phyloP scores from a whole-genome alignment of 1,140 invertebrate species.

The Dreissena rostriformis region DNA sequence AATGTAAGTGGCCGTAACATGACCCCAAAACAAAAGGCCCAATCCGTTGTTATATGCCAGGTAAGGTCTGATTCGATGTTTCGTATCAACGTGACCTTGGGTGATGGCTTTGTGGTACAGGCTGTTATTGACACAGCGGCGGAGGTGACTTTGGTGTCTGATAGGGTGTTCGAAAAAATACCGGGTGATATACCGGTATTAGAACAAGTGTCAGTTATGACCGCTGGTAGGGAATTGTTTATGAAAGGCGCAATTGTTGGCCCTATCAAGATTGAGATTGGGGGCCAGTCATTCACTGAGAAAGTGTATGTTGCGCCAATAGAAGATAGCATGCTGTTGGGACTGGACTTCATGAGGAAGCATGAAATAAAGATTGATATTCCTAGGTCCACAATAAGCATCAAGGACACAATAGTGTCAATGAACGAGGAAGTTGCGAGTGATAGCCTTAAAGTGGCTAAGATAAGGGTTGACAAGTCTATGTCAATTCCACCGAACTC shows the following conservation, averaged over 20 bases:
- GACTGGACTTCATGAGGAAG: slow-evolving; percentile 1
- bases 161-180: too few species aligned
- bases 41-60: too few species aligned
- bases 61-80: too few species aligned
- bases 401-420: not conserved
- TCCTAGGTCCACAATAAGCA: not conserved
- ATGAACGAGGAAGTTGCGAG: not conserved
- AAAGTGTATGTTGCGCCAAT: slow-evolving; percentile 24
- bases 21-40: too few species aligned
- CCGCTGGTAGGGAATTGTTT: too few species aligned
- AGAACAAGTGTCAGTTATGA: too few species aligned
- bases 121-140: too few species aligned
- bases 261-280: not conserved
- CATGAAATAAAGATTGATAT: not conserved
- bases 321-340: slow-evolving; percentile 1
- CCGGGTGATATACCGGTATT: too few species aligned
- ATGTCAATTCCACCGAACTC: not conserved
- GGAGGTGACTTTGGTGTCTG: too few species aligned
- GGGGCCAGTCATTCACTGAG: not conserved
- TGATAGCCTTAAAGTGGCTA: not conserved
- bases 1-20: too few species aligned
- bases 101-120: too few species aligned
- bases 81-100: too few species aligned
- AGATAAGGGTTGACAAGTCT: not conserved
- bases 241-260: not conserved